A percentile compares a stretch with the other conserved stretches of the same genome.
phyloP scores from a whole-genome alignment of 2,797 vertebrate species.

The Etheostoma perlongum region DNA sequence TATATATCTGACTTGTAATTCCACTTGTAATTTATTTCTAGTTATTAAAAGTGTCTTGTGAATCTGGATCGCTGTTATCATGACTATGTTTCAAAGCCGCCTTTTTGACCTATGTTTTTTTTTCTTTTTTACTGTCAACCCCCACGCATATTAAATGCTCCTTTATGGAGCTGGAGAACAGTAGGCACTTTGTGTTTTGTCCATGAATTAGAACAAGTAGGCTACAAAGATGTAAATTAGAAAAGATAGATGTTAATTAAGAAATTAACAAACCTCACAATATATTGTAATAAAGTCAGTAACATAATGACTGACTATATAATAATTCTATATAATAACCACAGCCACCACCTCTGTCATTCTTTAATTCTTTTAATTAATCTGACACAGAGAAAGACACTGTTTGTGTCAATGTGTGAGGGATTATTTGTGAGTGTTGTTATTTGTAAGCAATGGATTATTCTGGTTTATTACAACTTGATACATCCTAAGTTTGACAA shows the following conservation, averaged over 20 bases:
- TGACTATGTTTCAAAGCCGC: constrained; percentile 26
- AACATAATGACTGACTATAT: neutral
- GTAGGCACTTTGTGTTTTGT: constrained; percentile 23
- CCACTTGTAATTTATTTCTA: constrained; percentile 24
- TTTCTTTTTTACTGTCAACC: constrained; percentile 28
- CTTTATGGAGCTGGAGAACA: constrained; percentile 17
- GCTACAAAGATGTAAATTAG: too few species aligned
- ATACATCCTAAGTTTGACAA: neutral
- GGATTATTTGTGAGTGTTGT: neutral
- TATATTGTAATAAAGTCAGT: neutral
- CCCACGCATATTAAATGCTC: constrained; percentile 17
- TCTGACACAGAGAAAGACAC: neutral
- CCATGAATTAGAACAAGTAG: constrained; percentile 17
- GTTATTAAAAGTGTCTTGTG: constrained; percentile 32
- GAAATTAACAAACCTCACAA: constrained; percentile 3
- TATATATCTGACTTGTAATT: constrained; percentile 26
- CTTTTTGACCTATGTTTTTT: constrained; percentile 33
- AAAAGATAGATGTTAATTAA: neutral
- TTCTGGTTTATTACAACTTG: neutral
- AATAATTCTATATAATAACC: neutral
- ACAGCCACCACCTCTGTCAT: neutral
- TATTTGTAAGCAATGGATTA: neutral
- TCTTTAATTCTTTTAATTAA: too few species aligned
- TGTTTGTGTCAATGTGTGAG: neutral
- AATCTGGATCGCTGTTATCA: constrained; percentile 9